Evolutionary conservation across 2,797 vertebrate genomes (phyloP).

Genomic region (Poecilia picta): DNA sequence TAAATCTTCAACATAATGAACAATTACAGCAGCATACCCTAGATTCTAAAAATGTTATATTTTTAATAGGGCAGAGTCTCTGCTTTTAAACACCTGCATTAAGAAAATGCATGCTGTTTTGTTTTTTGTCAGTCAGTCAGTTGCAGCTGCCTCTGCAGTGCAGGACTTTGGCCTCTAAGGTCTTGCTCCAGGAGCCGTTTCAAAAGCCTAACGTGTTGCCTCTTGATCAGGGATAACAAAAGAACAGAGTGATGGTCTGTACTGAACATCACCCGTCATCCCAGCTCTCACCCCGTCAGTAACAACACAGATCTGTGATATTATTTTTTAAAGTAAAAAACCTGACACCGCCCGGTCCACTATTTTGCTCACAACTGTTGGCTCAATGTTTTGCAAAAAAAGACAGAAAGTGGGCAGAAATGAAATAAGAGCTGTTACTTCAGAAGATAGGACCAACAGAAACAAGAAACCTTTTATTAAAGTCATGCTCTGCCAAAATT

Average conservation of each 20-base stretch:
- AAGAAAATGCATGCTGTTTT: neutral
- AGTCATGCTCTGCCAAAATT: neutral
- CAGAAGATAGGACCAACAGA: neutral
- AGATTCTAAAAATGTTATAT: neutral
- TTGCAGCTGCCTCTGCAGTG: slow-evolving; percentile 28
- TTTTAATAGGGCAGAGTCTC: neutral
- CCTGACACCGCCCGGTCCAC: slow-evolving; percentile 11
- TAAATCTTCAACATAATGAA: too few species aligned
- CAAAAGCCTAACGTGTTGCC: slow-evolving; percentile 84
- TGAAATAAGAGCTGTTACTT: neutral
- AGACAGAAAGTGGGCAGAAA: neutral
- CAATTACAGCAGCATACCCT: neutral
- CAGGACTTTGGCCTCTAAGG: slow-evolving; percentile 80
- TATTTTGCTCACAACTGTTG: slow-evolving; percentile 3
- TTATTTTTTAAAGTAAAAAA: slow-evolving; percentile 28
- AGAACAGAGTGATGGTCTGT: slow-evolving; percentile 20
- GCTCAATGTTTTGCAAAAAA: neutral
- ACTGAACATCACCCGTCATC: slow-evolving; percentile 8
- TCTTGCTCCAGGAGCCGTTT: slow-evolving; percentile 81
- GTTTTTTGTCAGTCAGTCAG: neutral
- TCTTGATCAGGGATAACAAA: slow-evolving; percentile 70
- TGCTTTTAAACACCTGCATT: neutral
- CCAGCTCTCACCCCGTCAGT: slow-evolving; percentile 1
- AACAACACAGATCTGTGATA: slow-evolving; percentile 36
- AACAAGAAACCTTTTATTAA: neutral